Evolutionary conservation across 2,797 vertebrate genomes (phyloP), one percentile per base, ranked within the genome.

Genomic region (Smutsia gigantea): DNA sequence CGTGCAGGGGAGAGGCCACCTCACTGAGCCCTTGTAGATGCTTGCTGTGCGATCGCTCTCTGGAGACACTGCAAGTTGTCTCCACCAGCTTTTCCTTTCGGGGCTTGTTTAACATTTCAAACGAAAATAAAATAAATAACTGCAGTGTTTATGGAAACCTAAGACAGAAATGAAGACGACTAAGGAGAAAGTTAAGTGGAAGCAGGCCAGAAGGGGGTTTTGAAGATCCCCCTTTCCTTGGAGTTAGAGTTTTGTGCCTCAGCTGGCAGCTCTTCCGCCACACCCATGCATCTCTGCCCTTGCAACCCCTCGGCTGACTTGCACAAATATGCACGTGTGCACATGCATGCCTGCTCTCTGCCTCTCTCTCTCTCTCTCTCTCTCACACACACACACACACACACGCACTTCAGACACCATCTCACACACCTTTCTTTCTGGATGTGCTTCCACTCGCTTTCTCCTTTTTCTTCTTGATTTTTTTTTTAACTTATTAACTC

Each of bases 111-210:
- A 97, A 96, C 96, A 97, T 97, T 98, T 98, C 97, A 97, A 97
- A 96, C 86, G 96, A 95, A 96, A 97, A 97, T 97, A 97, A 97
- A 97, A 97, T 97, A 98, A 98, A 97, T 97, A 97, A 92, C 91
- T 79, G 37, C 94, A 96, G 86, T 98, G 97, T 97, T 98, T 97
- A 97, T 98, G 96, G 97, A 98, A 98, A 98, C 93, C 93, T 87
- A 97, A 98, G 97, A 96, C 97, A 83, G 95, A 96, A 96, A 97
- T 93, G 95, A 96, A 98, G 95, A 97, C 1, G 21, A 75, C 86
- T 94, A 69, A 87, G 94, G 83, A 92, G 95, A 94, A 87, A 64
- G 89, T 31, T 79, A 92, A 37, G 88, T 95, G 96, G 96, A 96
- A 96, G 94, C 59, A 27, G 79, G 94, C 96, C 95, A 96, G 87